A percentile compares a stretch with the other conserved stretches of the same genome.
Conservation (phyloP, 2,113 vertebrate species). For the Cheirogaleus medius region DNA sequence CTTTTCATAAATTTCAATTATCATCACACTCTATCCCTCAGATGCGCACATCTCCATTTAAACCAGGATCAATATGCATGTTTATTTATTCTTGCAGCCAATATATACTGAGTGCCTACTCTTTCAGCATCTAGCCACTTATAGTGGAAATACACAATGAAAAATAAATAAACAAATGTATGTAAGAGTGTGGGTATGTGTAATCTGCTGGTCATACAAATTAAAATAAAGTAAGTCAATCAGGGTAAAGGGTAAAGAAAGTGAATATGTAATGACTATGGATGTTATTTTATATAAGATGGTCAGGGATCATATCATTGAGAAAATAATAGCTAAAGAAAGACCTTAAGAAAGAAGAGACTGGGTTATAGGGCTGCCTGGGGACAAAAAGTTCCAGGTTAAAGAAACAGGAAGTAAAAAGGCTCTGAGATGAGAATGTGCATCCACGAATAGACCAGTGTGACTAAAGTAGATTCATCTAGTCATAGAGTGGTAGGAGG, state of each 20-base stretch:
- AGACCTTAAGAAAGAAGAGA: not conserved
- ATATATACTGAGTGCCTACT: not conserved
- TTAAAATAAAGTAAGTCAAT: not conserved
- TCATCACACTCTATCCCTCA: not conserved
- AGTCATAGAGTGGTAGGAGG: not conserved
- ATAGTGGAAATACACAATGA: not conserved
- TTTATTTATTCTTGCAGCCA: not conserved
- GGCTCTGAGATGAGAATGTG: not conserved
- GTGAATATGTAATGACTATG: no score
- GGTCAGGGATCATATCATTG: not conserved
- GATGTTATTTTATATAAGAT: not conserved
- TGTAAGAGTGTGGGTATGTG: no score
- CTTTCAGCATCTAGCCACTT: not conserved
- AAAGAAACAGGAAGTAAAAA: not conserved
- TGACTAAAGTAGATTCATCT: not conserved
- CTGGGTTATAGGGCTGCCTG: not conserved
- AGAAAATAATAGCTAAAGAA: not conserved
- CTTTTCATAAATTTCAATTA: not conserved
- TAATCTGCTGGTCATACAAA: not conserved
- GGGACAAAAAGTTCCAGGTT: not conserved
- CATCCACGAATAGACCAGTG: not conserved
- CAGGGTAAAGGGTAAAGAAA: not conserved
- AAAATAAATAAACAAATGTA: not conserved
- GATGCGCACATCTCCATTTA: not conserved
- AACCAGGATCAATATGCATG: no score